Conservation (phyloP, 2,888 invertebrate species). For the Ommatoiulus sabulosus region DNA sequence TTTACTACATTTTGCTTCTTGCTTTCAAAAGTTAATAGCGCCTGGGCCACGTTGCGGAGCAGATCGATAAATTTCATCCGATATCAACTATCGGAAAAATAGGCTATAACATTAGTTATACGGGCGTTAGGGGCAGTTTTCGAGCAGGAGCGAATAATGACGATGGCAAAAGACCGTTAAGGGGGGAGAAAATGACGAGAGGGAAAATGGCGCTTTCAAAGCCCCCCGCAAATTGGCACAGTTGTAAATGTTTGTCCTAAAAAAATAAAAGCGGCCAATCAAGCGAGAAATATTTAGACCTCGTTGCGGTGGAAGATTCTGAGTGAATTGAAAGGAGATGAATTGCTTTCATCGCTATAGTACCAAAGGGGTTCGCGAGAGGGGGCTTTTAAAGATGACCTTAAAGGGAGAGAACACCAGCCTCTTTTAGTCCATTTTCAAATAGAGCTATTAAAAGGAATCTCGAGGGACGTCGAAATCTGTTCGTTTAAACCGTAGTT, state of each 20-base stretch:
- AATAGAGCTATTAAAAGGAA: too few species aligned
- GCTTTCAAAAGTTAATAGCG: slow-evolving; percentile 45
- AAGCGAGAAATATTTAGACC: slow-evolving; percentile 18
- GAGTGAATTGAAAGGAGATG: neutral
- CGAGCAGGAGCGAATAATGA: slow-evolving; percentile 32
- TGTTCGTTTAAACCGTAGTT: too few species aligned
- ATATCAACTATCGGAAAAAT: slow-evolving; percentile 38
- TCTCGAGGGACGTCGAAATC: too few species aligned
- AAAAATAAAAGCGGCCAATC: neutral
- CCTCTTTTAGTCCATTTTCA: neutral
- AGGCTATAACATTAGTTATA: slow-evolving; percentile 47
- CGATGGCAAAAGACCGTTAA: slow-evolving; percentile 2
- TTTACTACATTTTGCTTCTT: slow-evolving; percentile 48
- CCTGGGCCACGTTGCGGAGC: slow-evolving; percentile 37
- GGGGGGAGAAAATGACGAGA: neutral
- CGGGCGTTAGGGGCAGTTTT: slow-evolving; percentile 47
- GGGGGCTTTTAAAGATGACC: neutral
- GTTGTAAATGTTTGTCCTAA: slow-evolving; percentile 48
- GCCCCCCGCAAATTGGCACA: neutral
- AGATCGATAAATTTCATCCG: slow-evolving; percentile 46
- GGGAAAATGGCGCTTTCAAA: neutral
- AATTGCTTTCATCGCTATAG: neutral
- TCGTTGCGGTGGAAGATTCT: neutral
- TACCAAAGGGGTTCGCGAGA: neutral
- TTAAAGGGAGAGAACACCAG: neutral